Evolutionary conservation across 23 tunicate species (phyloP).

Genomic region (Halocynthia roretzi): DNA sequence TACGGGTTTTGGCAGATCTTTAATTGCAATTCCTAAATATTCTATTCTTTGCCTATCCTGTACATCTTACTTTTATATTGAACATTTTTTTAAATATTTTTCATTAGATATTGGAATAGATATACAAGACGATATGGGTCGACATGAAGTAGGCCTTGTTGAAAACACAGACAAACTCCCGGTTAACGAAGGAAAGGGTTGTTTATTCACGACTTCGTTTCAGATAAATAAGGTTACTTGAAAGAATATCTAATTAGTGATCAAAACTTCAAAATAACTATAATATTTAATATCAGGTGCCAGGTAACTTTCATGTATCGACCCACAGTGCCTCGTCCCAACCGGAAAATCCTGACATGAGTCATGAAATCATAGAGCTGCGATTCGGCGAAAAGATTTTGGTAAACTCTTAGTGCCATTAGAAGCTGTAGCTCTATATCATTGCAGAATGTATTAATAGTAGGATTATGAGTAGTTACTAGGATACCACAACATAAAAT

Average conservation of each 20-base stretch:
- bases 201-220: slow-evolving; percentile 73
- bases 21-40: not conserved
- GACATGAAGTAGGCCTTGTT: slow-evolving; percentile 97
- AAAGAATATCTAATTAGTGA: no score
- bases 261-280: not conserved
- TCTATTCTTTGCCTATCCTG: not conserved
- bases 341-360: slow-evolving; percentile 98
- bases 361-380: slow-evolving; percentile 83
- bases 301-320: slow-evolving; percentile 99
- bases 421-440: not conserved
- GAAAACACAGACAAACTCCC: slow-evolving; percentile 89
- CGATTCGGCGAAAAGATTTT: slow-evolving; percentile 73
- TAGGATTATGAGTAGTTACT: not conserved
- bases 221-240: slow-evolving; percentile 68
- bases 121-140: slow-evolving; percentile 99
- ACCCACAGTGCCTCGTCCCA: slow-evolving; percentile 83
- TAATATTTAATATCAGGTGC: slow-evolving; percentile 45
- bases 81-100: not conserved
- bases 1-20: not conserved
- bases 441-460: no score
- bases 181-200: slow-evolving; percentile 72
- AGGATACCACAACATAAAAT: not conserved
- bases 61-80: not conserved
- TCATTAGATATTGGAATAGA: slow-evolving; percentile 82
- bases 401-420: slow-evolving; percentile 15